Base-by-base conservation (phyloP, 2,113 vertebrate species). In the Plestiodon gilberti region DNA sequence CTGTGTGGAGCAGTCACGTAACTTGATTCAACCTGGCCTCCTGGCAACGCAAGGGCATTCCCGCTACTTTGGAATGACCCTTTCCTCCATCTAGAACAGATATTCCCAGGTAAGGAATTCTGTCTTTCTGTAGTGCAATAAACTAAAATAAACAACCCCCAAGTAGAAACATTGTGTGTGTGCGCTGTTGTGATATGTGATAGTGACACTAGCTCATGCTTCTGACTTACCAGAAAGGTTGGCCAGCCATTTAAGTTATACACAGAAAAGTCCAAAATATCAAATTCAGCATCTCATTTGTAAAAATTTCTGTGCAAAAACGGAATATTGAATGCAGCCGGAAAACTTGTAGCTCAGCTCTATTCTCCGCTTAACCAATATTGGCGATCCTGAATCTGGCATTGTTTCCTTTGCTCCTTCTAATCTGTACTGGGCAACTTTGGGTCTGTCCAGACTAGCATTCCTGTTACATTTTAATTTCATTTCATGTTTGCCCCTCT, bases 391-490 rank as follows among this genome's bases (percentile, higher is more conserved):
- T 33, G n/a, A 33, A 18, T 23, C 3, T n/a, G n/a, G n/a, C n/a
- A n/a, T n/a, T n/a, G n/a, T n/a, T n/a, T n/a, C n/a, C n/a, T 48
- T 82, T 17, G 87, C 61, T 86, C 64, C 85, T 81, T 83, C 74
- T 33, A 83, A n/a, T 78, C 61, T 25, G 25, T 69, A 30, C n/a
- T 10, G 65, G 14, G 65, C 25, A 33, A 69, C 65, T 69, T 69
- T 14, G 30, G 64, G 30, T 30, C 2, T 13, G 7, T 30, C 11
- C 64, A 67, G 23, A 28, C n/a, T n/a, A n/a, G 10, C 65, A 69
- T n/a, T 30, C 2, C n/a, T 11, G 30, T 3, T 30, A n/a, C n/a
- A n/a, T n/a, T n/a, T n/a, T n/a, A n/a, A n/a, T n/a, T n/a, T n/a
- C n/a, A n/a, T n/a, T n/a, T n/a, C n/a, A n/a, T n/a, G n/a, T n/a